Conservation (phyloP, 2,888 invertebrate genomes). For the Clepsis dumicolana region DNA sequence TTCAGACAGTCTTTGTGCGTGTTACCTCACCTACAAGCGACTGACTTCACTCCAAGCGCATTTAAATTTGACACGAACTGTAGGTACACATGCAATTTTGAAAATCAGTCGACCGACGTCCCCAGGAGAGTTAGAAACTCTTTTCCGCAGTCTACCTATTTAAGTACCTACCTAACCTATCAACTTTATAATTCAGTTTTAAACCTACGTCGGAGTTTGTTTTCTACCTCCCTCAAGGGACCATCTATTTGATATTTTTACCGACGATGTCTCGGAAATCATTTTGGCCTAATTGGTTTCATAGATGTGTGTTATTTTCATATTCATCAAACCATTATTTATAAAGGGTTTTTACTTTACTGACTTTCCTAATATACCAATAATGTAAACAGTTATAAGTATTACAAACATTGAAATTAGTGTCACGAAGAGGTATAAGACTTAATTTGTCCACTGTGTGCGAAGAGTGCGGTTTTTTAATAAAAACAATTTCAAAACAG, state of each 20-base stretch:
- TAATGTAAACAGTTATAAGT: constrained; percentile 32
- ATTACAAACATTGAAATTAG: constrained; percentile 46
- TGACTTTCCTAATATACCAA: constrained; percentile 20
- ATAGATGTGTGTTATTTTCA: not conserved
- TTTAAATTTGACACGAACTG: no score
- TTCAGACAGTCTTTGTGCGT: no score
- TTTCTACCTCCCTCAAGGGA: not conserved
- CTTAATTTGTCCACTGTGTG: constrained; percentile 72
- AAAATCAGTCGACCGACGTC: no score
- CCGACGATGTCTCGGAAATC: not conserved
- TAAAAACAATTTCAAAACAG: constrained; percentile 58
- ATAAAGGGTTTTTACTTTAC: constrained; percentile 7
- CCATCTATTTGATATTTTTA: not conserved
- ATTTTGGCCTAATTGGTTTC: not conserved
- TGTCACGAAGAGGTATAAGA: constrained; percentile 80
- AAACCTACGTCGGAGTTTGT: not conserved
- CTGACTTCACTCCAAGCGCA: no score
- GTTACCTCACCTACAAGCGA: no score
- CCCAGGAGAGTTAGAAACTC: no score
- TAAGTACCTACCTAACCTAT: no score
- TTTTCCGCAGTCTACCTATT: not conserved
- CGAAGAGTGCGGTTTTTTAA: constrained; percentile 71
- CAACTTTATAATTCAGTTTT: not conserved
- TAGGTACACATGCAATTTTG: no score
- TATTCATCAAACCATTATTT: not conserved